These are phyloP conservation scores for Chloroclystis v-ata DNA, from an alignment of 2,888 invertebrate genomes.

Conservation along the genomic window DNA sequence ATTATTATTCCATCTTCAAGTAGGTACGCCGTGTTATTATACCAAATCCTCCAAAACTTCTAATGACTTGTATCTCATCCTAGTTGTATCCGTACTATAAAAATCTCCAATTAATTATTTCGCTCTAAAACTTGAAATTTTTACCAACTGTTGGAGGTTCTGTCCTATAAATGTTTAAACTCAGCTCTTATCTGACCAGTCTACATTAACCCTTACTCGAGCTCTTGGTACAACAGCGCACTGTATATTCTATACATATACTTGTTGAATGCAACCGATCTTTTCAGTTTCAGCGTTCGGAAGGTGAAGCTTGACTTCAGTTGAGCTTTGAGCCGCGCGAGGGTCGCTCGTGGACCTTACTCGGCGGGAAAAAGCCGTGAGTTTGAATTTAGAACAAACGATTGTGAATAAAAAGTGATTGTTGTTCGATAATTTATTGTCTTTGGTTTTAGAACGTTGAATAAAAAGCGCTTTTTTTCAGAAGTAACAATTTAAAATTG, in stretches of 20 bases:
- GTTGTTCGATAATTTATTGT: background rate
- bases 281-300: slow-evolving; percentile 36
- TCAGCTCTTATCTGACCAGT: too few relatives aligned
- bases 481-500: too few relatives aligned
- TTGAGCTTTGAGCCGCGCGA: slow-evolving; percentile 35
- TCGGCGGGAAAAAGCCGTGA: slow-evolving; percentile 13
- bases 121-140: too few relatives aligned
- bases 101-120: too few relatives aligned
- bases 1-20: too few relatives aligned
- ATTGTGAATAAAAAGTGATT: background rate
- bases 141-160: too few relatives aligned
- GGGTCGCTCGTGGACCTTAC: slow-evolving; percentile 31
- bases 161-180: too few relatives aligned
- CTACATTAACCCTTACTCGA: too few relatives aligned
- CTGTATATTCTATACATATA: slow-evolving; percentile 28
- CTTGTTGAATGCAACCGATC: slow-evolving; percentile 48
- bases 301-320: slow-evolving; percentile 34
- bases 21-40: too few relatives aligned
- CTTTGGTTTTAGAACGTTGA: background rate
- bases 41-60: too few relatives aligned
- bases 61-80: too few relatives aligned
- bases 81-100: too few relatives aligned
- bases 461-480: background rate
- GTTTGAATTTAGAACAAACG: slow-evolving; percentile 3
- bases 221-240: background rate